A percentile compares a stretch with the other conserved stretches of the same genome.
Conservation (phyloP, 2,888 invertebrate species). For the Hedya salicella region DNA sequence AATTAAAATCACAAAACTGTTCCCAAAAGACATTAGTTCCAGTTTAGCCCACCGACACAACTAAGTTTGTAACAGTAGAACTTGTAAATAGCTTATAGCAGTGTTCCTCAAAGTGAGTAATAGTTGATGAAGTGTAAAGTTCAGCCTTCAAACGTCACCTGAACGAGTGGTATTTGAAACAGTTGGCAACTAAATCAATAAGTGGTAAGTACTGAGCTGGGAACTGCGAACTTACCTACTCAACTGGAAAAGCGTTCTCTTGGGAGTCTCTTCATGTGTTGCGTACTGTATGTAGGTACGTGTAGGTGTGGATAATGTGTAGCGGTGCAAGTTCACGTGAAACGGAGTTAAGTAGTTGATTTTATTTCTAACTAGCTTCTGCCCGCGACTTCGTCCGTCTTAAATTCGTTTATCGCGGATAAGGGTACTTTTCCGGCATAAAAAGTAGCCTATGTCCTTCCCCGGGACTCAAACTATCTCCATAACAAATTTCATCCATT, state of each 20-base stretch:
- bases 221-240: neutral
- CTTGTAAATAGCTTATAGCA: neutral
- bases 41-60: neutral
- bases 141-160: conserved; percentile 2
- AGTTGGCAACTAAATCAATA: conserved; percentile 11
- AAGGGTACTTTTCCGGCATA: too few species aligned
- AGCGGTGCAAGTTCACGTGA: too few species aligned
- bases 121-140: conserved; percentile 23
- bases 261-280: neutral
- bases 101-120: neutral
- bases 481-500: too few species aligned
- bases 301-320: too few species aligned
- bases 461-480: too few species aligned
- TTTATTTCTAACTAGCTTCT: too few species aligned
- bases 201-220: too few species aligned
- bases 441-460: too few species aligned
- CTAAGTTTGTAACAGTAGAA: conserved; percentile 2
- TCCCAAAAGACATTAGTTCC: neutral
- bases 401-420: too few species aligned
- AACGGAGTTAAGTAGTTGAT: too few species aligned
- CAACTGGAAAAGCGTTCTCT: neutral
- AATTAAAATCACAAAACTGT: neutral
- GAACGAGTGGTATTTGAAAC: conserved; percentile 15
- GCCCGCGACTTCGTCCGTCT: too few species aligned
- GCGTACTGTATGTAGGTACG: too few species aligned